phyloP scores from a whole-genome alignment of 2,888 invertebrate species.

The Perdita meconis region DNA sequence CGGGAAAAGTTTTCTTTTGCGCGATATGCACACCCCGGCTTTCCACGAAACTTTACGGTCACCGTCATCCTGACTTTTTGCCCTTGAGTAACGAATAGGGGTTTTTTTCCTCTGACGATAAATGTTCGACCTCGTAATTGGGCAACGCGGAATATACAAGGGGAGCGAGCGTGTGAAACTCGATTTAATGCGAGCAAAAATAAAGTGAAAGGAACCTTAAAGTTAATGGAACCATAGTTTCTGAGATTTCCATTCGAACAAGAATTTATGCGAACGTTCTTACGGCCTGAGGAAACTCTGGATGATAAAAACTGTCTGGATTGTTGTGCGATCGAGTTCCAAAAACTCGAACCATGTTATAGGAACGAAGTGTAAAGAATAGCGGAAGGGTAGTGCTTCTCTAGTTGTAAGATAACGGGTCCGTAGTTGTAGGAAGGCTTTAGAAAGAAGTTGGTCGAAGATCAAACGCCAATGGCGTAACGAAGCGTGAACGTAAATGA shows the following conservation, averaged over 20 bases:
- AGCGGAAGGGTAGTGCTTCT: conserved; percentile 34
- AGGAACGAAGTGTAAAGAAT: conserved; percentile 43
- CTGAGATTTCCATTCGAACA: background rate
- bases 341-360: conserved; percentile 41
- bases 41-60: conserved; percentile 12
- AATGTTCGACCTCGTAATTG: conserved; percentile 1
- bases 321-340: conserved; percentile 20
- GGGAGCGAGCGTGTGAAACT: background rate
- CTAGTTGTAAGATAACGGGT: conserved; percentile 32
- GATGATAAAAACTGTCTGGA: conserved; percentile 32
- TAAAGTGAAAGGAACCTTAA: background rate
- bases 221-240: background rate
- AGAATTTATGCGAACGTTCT: conserved; percentile 14
- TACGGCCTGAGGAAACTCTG: conserved; percentile 15
- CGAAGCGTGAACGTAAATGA: conserved; percentile 61
- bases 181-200: too few relatives aligned
- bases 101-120: conserved; percentile 13
- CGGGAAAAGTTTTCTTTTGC: conserved; percentile 5
- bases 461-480: conserved; percentile 52
- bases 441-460: conserved; percentile 48
- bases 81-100: conserved; percentile 8
- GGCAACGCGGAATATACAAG: background rate
- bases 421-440: conserved; percentile 26
- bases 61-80: background rate
- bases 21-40: background rate